Evolutionary conservation across 2,113 vertebrate species (phyloP).

Genomic region (Abramis brama): DNA sequence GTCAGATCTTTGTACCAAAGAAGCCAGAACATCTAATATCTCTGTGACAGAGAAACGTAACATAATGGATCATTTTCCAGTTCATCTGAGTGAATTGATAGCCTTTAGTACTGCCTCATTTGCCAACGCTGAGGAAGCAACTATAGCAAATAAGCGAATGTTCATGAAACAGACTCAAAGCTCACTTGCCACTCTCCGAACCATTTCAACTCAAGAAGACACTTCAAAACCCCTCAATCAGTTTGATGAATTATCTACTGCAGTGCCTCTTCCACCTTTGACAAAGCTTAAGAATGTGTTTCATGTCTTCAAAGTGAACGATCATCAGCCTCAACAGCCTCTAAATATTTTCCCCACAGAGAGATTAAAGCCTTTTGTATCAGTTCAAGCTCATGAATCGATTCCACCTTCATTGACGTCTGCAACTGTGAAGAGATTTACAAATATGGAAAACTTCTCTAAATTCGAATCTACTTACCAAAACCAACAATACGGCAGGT

Average conservation of each 20-base stretch:
- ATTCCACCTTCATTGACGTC: slow-evolving; percentile 6
- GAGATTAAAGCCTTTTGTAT: slow-evolving; percentile 32
- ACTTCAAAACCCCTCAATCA: slow-evolving; percentile 1
- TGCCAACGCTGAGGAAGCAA: not conserved
- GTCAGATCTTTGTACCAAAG: not conserved
- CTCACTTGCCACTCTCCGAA: not conserved
- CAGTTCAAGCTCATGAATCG: slow-evolving; percentile 15
- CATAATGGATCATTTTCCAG: not conserved
- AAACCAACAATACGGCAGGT: not conserved
- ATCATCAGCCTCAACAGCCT: slow-evolving; percentile 2
- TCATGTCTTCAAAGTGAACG: slow-evolving; percentile 38
- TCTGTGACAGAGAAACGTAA: not conserved
- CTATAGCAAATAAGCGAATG: not conserved
- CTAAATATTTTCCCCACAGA: not conserved
- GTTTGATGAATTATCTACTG: slow-evolving; percentile 6
- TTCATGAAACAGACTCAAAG: slow-evolving; percentile 1
- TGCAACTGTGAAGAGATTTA: not conserved
- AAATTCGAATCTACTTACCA: not conserved
- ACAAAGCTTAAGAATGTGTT: slow-evolving; percentile 26
- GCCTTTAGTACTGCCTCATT: slow-evolving; percentile 9
- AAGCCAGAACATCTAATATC: slow-evolving; percentile 16
- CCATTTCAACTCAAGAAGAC: not conserved
- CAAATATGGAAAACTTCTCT: slow-evolving; percentile 13
- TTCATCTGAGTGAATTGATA: slow-evolving; percentile 11
- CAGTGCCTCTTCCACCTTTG: not conserved